A percentile compares a stretch with the other conserved stretches of the same genome.
phyloP scores from a whole-genome alignment of 2,888 invertebrate genomes.

The Polydesmus complanatus region DNA sequence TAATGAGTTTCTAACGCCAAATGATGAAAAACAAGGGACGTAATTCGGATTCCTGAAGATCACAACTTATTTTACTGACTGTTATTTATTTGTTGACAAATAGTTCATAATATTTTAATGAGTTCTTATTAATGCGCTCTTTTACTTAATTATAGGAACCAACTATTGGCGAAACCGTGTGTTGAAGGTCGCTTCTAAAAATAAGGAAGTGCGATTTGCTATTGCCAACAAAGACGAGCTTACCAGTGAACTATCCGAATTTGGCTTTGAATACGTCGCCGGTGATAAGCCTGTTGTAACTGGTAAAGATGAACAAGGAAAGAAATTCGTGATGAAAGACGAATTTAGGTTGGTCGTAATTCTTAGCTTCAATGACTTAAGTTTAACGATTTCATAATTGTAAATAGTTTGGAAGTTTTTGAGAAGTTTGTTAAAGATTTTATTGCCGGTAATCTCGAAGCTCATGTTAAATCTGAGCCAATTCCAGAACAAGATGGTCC shows the following conservation, averaged over 20 bases:
- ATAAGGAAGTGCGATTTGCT: conserved; percentile 61
- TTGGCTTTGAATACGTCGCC: conserved; percentile 70
- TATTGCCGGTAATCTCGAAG: conserved; percentile 64
- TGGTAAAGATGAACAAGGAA: conserved; percentile 64
- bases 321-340: conserved; percentile 76
- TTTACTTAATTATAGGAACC: conserved; percentile 43
- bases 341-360: conserved; percentile 61
- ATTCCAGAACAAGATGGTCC: conserved; percentile 72
- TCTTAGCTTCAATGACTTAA: background rate
- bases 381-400: conserved; percentile 21
- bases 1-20: too few species aligned
- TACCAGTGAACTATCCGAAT: conserved; percentile 85
- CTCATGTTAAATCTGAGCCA: conserved; percentile 89
- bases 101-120: too few species aligned
- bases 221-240: conserved; percentile 87
- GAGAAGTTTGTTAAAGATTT: conserved; percentile 72
- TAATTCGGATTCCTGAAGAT: too few species aligned
- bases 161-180: conserved; percentile 98
- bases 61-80: too few species aligned
- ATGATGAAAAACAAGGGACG: too few species aligned
- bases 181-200: conserved; percentile 69
- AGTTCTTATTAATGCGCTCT: background rate
- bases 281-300: conserved; percentile 81
- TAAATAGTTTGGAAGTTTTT: conserved; percentile 59
- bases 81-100: too few species aligned